Percentiles rank a stretch among this genome's conserved stretches.
These are phyloP conservation scores for Papilio elwesi DNA, from an alignment of 2,888 invertebrate genomes.

Conservation along the genomic window DNA sequence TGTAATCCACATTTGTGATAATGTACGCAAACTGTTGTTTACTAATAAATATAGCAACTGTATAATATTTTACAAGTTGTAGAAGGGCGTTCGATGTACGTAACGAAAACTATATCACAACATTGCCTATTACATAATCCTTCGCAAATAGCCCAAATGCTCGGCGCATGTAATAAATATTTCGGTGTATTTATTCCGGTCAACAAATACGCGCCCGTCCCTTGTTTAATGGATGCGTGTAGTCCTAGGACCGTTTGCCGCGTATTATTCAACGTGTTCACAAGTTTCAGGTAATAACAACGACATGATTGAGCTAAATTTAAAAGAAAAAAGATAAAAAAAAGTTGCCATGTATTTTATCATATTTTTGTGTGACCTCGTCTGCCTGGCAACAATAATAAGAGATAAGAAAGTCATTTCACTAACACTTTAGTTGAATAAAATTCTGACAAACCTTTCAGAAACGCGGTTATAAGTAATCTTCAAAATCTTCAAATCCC, in stretches of 20 bases:
- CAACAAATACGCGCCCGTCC: conserved; percentile 51
- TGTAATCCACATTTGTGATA: too few relatives aligned
- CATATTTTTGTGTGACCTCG: too few relatives aligned
- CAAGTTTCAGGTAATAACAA: background rate
- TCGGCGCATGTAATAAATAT: conserved; percentile 47
- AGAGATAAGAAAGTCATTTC: too few relatives aligned
- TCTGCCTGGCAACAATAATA: too few relatives aligned
- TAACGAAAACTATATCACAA: conserved; percentile 25
- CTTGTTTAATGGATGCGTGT: conserved; percentile 49
- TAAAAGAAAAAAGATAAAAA: background rate
- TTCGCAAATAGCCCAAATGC: conserved; percentile 47
- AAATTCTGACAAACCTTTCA: too few relatives aligned
- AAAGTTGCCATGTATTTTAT: too few relatives aligned
- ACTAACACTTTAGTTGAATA: too few relatives aligned
- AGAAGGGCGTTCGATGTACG: background rate
- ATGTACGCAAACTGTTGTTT: too few relatives aligned
- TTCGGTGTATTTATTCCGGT: conserved; percentile 51
- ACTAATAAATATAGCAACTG: too few relatives aligned
- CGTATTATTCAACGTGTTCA: conserved; percentile 48
- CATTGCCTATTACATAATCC: conserved; percentile 44
- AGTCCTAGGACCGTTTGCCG: conserved; percentile 45
- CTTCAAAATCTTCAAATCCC: too few relatives aligned
- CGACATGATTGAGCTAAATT: background rate
- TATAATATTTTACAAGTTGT: background rate
- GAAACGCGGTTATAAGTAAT: too few relatives aligned